Evolutionary conservation across 2,888 invertebrate species (phyloP), one percentile per base, ranked within the genome.

Genomic region (Clepsis dumicolana): DNA sequence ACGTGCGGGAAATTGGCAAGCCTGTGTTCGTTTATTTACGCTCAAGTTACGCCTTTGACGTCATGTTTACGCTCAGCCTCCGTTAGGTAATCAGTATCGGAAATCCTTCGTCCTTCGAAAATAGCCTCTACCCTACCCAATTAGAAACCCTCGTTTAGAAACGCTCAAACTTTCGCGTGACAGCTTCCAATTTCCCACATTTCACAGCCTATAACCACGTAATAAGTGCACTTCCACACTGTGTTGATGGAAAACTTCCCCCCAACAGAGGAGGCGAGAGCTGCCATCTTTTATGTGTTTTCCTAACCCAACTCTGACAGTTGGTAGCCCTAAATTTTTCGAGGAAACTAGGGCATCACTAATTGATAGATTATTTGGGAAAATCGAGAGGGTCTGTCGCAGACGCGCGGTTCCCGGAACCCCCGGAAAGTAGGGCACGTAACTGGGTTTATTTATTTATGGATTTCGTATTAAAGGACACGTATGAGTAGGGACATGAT

Each of bases 361-460:
- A 68, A 57, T 66, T 61, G 35, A 66, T 52, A 59, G 63, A 52
- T 52, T 18, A 24, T 24, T 29, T 61, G 63, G 27, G 44, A 24
- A 35, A 54, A 59, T 64, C 44, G 67, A 44, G 52, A 24, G 62
- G 68, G 57, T 64, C 52, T 52, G 67, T 21, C 21, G 48, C 57
- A 21, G 41, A 18, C 41, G 41, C 8, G 27, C 14, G 32, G 35
- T 18, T 64, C 41, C 63, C 68, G 59, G 68, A 68, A 64, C 59
- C 68, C 59, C 53, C 18, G 32, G 24, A 64, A 68, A 64, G 24
- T 68, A 44, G 68, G 68, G 59, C 68, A 52, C 63, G 68, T 29
- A 60, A 66, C 44, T 66, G 32, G 54, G 63, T 44, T 63, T 68
- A 68, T 68, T 68, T 68, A 68, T 68, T 68, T 68, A 68, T 64